A percentile compares a stretch with the other conserved stretches of the same genome.
These are phyloP conservation scores for Acromyrmex charruanus DNA, from an alignment of 1,140 invertebrate genomes.

Conservation along the genomic window DNA sequence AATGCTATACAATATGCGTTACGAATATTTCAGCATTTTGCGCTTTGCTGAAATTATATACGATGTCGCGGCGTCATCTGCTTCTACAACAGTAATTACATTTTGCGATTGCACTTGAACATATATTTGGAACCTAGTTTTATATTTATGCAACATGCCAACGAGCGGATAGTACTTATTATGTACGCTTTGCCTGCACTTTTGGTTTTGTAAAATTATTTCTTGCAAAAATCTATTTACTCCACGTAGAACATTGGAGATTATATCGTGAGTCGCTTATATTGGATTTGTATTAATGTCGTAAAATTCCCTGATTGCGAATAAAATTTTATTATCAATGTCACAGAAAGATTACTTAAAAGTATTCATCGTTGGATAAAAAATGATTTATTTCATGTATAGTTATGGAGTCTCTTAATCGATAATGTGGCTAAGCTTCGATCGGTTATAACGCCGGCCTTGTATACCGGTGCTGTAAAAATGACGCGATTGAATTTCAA, in stretches of 20 bases:
- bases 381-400: slow-evolving; percentile 30
- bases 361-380: not conserved
- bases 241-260: not conserved
- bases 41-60: slow-evolving; percentile 50
- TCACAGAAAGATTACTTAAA: not conserved
- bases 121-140: slow-evolving; percentile 42
- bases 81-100: slow-evolving; percentile 61
- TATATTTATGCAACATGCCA: slow-evolving; percentile 39
- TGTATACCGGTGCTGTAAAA: slow-evolving; percentile 61
- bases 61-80: slow-evolving; percentile 57
- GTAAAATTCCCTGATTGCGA: not conserved
- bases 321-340: not conserved
- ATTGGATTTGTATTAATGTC: not conserved
- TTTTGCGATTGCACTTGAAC: slow-evolving; percentile 52
- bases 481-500: slow-evolving; percentile 76
- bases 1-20: slow-evolving; percentile 57
- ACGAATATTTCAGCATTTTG: slow-evolving; percentile 63
- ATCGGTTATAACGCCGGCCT: slow-evolving; percentile 30
- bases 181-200: not conserved
- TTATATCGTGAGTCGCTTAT: not conserved
- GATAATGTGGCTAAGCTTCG: slow-evolving; percentile 27
- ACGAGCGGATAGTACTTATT: slow-evolving; percentile 28
- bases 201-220: slow-evolving; percentile 30
- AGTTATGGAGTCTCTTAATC: not conserved
- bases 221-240: slow-evolving; percentile 9